Percentiles rank a stretch among this genome's conserved stretches.
These are phyloP conservation scores for Cynopterus sphinx DNA, from an alignment of 2,797 vertebrate genomes.

Conservation along the genomic window DNA sequence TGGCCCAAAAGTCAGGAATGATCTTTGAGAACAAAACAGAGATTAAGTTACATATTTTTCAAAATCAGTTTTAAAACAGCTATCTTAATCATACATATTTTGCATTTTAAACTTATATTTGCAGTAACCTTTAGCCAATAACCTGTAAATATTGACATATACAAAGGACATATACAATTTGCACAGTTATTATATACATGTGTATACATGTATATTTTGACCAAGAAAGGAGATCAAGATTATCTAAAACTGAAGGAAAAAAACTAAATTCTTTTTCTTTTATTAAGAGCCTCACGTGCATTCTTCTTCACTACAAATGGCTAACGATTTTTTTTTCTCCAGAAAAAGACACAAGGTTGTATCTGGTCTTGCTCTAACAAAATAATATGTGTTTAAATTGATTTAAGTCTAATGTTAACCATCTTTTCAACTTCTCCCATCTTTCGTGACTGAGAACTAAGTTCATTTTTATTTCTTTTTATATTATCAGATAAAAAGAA, in stretches of 20 bases:
- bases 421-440: neutral
- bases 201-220: neutral
- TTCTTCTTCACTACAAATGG: neutral
- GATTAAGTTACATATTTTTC: neutral
- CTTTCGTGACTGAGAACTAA: neutral
- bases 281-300: neutral
- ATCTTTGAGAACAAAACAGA: neutral
- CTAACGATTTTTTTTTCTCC: constrained; percentile 5
- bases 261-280: neutral
- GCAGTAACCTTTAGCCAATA: neutral
- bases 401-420: neutral
- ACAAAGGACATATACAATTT: neutral
- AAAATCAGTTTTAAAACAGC: constrained; percentile 14
- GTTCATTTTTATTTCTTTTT: neutral
- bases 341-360: neutral
- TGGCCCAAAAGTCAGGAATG: neutral
- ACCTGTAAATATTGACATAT: neutral
- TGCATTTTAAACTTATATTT: neutral
- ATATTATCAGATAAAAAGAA: neutral
- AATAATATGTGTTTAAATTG: neutral
- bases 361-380: constrained; percentile 2
- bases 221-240: neutral
- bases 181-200: neutral
- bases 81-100: neutral
- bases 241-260: neutral